Conservation (phyloP, 2,797 vertebrate species). For the Spizella passerina region DNA sequence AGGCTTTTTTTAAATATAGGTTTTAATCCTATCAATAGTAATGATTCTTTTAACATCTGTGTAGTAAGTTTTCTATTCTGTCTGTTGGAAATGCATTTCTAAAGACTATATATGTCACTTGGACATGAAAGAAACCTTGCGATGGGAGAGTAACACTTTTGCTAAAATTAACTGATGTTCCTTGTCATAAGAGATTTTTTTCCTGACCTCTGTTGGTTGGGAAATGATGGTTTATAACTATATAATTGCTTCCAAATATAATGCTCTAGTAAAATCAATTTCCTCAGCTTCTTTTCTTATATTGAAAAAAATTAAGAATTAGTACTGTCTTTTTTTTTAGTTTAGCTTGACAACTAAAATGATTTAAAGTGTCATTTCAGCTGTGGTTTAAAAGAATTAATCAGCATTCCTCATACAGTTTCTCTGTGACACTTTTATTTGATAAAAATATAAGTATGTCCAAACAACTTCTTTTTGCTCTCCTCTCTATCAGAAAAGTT, state of each 20-base stretch:
- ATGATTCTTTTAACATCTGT: neutral
- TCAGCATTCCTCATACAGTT: neutral
- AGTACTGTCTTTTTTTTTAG: neutral
- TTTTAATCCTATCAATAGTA: neutral
- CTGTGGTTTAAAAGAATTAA: neutral
- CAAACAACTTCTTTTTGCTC: neutral
- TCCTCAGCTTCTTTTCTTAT: neutral
- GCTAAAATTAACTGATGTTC: neutral
- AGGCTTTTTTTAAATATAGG: neutral
- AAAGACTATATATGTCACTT: neutral
- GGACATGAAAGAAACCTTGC: neutral
- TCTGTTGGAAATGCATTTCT: neutral
- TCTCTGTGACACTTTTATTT: neutral
- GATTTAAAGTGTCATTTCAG: neutral
- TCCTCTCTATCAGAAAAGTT: neutral
- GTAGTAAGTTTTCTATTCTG: neutral
- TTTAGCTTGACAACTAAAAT: neutral
- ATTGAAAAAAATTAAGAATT: neutral
- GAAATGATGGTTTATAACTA: neutral
- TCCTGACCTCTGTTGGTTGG: neutral
- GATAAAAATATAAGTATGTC: neutral
- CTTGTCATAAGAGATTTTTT: neutral
- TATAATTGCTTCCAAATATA: neutral
- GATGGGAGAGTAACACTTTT: neutral
- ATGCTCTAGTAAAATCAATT: neutral